Evolutionary conservation across 2,888 invertebrate genomes (phyloP).

Genomic region (Plagodis pulveraria): DNA sequence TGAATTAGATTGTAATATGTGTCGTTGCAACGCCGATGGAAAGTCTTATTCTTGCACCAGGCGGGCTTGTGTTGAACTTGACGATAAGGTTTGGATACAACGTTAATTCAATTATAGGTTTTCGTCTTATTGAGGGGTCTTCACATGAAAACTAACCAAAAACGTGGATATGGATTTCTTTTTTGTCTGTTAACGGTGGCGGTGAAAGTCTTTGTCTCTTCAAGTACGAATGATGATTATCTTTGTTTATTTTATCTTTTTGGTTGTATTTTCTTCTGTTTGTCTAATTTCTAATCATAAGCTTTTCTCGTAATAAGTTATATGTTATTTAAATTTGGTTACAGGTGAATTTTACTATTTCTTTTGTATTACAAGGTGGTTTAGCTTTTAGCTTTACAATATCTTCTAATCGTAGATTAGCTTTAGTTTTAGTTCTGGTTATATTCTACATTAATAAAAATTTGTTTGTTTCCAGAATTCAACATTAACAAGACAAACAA

Average conservation of each 20-base stretch:
- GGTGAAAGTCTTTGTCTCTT: not conserved
- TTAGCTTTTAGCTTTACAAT: too few relatives aligned
- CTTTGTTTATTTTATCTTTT: too few relatives aligned
- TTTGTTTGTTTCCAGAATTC: slow-evolving; percentile 52
- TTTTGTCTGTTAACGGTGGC: not conserved
- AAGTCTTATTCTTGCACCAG: slow-evolving; percentile 82
- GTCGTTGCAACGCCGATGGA: slow-evolving; percentile 83
- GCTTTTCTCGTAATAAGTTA: too few relatives aligned
- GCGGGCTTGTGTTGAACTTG: slow-evolving; percentile 66
- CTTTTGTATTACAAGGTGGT: too few relatives aligned
- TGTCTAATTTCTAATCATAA: too few relatives aligned
- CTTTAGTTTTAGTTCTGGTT: too few relatives aligned
- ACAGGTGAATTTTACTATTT: too few relatives aligned
- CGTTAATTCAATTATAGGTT: not conserved
- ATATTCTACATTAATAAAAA: not conserved
- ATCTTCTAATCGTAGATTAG: too few relatives aligned
- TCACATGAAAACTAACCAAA: not conserved
- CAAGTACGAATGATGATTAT: too few relatives aligned
- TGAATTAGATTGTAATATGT: slow-evolving; percentile 84
- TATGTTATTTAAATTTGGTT: too few relatives aligned
- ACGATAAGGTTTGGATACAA: slow-evolving; percentile 52
- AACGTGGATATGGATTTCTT: not conserved
- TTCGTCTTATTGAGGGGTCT: not conserved
- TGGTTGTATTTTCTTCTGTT: too few relatives aligned
- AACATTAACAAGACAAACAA: slow-evolving; percentile 49